phyloP scores from a whole-genome alignment of 2,888 invertebrate species.

The Cactoblastis cactorum region DNA sequence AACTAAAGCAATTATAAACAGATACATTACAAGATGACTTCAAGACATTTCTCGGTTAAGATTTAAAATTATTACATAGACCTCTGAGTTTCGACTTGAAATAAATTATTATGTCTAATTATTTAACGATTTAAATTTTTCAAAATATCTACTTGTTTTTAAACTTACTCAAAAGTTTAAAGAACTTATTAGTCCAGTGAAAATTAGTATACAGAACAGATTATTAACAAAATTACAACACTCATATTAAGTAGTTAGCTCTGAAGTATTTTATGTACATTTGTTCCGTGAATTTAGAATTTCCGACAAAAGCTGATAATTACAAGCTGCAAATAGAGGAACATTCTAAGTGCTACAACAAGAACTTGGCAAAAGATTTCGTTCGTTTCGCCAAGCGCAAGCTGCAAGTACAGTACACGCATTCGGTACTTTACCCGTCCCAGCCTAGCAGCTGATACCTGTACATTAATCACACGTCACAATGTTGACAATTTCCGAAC shows the following conservation, averaged over 20 bases:
- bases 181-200: conserved; percentile 15
- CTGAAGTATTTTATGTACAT: conserved; percentile 18
- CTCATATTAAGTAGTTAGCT: conserved; percentile 18
- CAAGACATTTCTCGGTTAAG: no score
- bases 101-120: no score
- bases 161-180: not conserved
- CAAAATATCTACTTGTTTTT: not conserved
- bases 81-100: no score
- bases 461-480: conserved; percentile 41
- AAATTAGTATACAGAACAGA: conserved; percentile 14
- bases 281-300: conserved; percentile 17
- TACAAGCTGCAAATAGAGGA: conserved; percentile 15
- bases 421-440: conserved; percentile 83
- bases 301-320: conserved; percentile 17
- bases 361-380: conserved; percentile 1
- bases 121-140: no score
- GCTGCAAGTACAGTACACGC: conserved; percentile 32
- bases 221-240: conserved; percentile 22
- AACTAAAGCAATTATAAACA: no score
- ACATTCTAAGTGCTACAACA: conserved; percentile 21
- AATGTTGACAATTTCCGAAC: not conserved
- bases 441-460: conserved; percentile 86
- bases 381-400: conserved; percentile 27
- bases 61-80: no score
- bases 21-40: no score